These are phyloP conservation scores for Nebria salina DNA, from an alignment of 2,888 invertebrate genomes.

Conservation along the genomic window DNA sequence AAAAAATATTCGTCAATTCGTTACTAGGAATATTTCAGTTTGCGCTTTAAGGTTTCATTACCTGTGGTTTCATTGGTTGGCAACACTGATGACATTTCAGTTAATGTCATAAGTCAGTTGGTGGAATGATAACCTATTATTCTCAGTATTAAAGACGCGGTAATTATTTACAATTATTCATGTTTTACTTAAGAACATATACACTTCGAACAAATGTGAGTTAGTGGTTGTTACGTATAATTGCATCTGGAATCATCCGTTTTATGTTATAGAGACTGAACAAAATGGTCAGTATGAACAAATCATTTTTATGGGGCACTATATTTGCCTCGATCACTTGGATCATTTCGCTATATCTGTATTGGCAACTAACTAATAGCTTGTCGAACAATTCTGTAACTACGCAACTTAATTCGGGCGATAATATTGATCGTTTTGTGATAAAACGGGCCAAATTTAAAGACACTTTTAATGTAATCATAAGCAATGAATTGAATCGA, in stretches of 20 bases:
- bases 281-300: conserved; percentile 61
- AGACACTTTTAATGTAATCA: conserved; percentile 51
- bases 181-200: conserved; percentile 7
- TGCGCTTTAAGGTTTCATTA: too few relatives aligned
- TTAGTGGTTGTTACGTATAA: neutral
- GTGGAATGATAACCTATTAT: conserved; percentile 38
- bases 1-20: too few relatives aligned
- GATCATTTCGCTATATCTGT: conserved; percentile 77
- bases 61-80: conserved; percentile 5
- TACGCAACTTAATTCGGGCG: conserved; percentile 50
- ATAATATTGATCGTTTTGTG: conserved; percentile 31
- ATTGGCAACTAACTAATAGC: conserved; percentile 69
- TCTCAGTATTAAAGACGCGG: conserved; percentile 24
- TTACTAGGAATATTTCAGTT: too few relatives aligned
- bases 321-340: conserved; percentile 79
- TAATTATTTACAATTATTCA: neutral
- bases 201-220: neutral
- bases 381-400: conserved; percentile 54
- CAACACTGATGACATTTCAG: conserved; percentile 19
- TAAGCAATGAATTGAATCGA: conserved; percentile 46
- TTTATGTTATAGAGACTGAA: neutral
- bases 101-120: conserved; percentile 40
- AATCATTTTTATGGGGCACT: conserved; percentile 78
- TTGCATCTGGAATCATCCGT: neutral
- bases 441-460: conserved; percentile 50